Evolutionary conservation across 1,140 invertebrate species (phyloP).

Genomic region (Drosophila gunungcola): DNA sequence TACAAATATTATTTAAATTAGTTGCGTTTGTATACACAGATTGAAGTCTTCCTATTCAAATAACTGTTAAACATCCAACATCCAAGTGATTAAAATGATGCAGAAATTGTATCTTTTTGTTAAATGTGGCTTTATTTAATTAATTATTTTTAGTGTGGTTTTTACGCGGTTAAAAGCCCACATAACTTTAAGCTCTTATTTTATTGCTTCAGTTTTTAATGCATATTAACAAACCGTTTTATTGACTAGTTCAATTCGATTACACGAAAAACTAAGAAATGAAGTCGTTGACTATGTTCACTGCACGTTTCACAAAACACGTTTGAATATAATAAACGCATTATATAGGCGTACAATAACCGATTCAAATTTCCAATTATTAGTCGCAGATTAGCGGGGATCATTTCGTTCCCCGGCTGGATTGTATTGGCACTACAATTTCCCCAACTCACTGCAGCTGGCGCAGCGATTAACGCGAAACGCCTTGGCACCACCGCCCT

Average conservation of each 20-base stretch:
- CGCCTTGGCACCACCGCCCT: conserved; percentile 62
- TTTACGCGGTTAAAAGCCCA: too few species aligned
- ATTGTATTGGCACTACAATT: conserved; percentile 9
- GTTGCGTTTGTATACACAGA: too few species aligned
- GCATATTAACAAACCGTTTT: background rate
- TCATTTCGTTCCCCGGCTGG: conserved; percentile 38
- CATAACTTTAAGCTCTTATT: background rate
- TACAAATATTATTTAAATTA: too few species aligned
- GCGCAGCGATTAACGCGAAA: conserved; percentile 77
- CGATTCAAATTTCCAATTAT: conserved; percentile 23
- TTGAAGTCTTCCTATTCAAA: too few species aligned
- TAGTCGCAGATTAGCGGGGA: conserved; percentile 22
- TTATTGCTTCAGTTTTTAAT: too few species aligned
- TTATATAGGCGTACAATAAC: conserved; percentile 3
- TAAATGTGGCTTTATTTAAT: too few species aligned
- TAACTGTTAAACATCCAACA: too few species aligned
- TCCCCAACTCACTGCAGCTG: conserved; percentile 71
- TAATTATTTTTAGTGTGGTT: too few species aligned
- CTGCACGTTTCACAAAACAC: conserved; percentile 24
- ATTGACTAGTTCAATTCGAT: background rate
- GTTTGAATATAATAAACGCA: conserved; percentile 6
- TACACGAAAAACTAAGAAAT: conserved; percentile 9
- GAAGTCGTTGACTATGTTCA: conserved; percentile 14
- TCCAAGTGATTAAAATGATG: too few species aligned
- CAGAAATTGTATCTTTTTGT: too few species aligned